Conservation (phyloP, 2,113 vertebrate species). For the Numenius arquata region DNA sequence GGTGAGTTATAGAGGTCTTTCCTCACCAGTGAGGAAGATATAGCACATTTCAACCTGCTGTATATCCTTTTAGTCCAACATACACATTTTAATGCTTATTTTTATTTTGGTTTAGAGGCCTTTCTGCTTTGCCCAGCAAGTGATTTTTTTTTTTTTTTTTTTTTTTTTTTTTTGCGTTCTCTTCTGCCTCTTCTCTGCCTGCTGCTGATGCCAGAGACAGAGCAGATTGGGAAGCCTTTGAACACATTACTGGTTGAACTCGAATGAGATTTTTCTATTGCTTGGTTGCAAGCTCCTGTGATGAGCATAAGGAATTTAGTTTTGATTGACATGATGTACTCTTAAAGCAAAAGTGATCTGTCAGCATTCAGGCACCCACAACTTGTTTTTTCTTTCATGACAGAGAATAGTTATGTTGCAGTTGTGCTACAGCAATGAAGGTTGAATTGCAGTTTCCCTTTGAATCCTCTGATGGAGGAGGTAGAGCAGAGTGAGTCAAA, state of each 20-base stretch:
- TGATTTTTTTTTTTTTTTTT: background rate
- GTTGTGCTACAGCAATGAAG: constrained; percentile 14
- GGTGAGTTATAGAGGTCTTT: constrained; percentile 51
- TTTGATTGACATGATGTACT: constrained; percentile 54
- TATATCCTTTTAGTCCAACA: constrained; percentile 61
- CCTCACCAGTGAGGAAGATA: constrained; percentile 54
- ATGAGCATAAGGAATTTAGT: constrained; percentile 56
- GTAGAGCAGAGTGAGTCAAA: constrained; percentile 43
- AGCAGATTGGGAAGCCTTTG: constrained; percentile 58
- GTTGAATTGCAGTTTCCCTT: constrained; percentile 64
- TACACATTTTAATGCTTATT: constrained; percentile 50
- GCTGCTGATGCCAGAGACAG: constrained; percentile 54
- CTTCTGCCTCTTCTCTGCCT: constrained; percentile 39
- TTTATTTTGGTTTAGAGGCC: constrained; percentile 68
- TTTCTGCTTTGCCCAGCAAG: constrained; percentile 21
- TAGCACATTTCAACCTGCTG: constrained; percentile 48
- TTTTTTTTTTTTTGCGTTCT: background rate
- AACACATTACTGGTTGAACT: constrained; percentile 62
- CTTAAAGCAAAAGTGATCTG: constrained; percentile 60
- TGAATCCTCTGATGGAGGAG: constrained; percentile 45
- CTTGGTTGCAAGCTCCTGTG: constrained; percentile 36
- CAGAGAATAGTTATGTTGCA: constrained; percentile 49
- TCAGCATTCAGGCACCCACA: constrained; percentile 50
- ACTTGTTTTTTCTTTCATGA: constrained; percentile 62
- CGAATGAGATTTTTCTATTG: constrained; percentile 54